phyloP scores from a whole-genome alignment of 2,113 vertebrate genomes.

The Heterocephalus glaber region DNA sequence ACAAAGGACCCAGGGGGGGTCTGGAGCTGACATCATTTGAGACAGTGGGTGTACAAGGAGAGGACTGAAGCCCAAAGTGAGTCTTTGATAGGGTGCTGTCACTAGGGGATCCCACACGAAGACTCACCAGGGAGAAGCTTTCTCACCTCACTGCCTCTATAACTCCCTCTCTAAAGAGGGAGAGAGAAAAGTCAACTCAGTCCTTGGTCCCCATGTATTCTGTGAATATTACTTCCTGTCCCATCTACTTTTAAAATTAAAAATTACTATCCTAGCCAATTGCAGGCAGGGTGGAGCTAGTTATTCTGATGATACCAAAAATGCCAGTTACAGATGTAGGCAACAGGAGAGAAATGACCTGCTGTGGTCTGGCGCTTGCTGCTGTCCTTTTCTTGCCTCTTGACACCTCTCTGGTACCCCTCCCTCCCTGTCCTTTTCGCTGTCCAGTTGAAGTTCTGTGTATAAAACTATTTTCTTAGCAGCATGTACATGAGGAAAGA shows the following conservation, averaged over 20 bases:
- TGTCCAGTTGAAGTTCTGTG: slow-evolving; percentile 68
- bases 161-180: not conserved
- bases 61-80: not conserved
- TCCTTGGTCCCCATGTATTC: not conserved
- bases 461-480: slow-evolving; percentile 81
- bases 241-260: slow-evolving; percentile 43
- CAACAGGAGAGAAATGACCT: not conserved
- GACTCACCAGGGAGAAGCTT: not conserved
- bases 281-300: not conserved
- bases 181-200: not conserved
- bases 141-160: not conserved
- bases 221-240: not conserved
- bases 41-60: not conserved
- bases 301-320: slow-evolving; percentile 54
- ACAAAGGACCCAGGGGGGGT: not conserved
- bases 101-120: not conserved
- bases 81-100: not conserved
- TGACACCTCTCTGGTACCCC: not conserved
- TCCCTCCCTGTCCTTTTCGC: not conserved
- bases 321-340: not conserved
- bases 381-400: not conserved
- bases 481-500: slow-evolving; percentile 72
- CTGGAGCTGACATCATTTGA: not conserved
- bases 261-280: slow-evolving; percentile 26
- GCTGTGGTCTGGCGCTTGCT: not conserved